Percentiles rank a stretch among this genome's conserved stretches.
Evolutionary conservation across 2,113 vertebrate species (phyloP).

Genomic region (Callionymus lyra): DNA sequence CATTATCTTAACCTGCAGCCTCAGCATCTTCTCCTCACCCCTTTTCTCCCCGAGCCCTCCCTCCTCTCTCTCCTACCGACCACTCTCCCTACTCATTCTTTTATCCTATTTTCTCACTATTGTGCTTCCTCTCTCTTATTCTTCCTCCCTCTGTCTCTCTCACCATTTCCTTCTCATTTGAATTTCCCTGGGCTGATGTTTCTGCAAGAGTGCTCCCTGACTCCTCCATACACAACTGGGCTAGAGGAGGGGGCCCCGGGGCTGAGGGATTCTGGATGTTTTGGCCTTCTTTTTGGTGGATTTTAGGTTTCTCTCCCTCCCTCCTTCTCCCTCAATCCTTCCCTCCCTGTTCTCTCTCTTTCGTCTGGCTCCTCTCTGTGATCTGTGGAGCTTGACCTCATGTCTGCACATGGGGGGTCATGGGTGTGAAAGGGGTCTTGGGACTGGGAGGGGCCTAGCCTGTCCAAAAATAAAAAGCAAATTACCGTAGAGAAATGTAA

Average conservation of each 20-base stretch:
- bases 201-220: slow-evolving; percentile 90
- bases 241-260: slow-evolving; percentile 50
- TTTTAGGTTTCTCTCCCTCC: slow-evolving; percentile 52
- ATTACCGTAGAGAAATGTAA: slow-evolving; percentile 44
- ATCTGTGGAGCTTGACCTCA: slow-evolving; percentile 72
- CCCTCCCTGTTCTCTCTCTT: slow-evolving; percentile 23
- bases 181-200: slow-evolving; percentile 92
- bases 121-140: slow-evolving; percentile 28
- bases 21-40: slow-evolving; percentile 64
- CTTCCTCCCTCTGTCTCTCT: slow-evolving; percentile 36
- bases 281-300: slow-evolving; percentile 47
- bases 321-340: slow-evolving; percentile 16
- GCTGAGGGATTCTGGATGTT: slow-evolving; percentile 56
- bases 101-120: slow-evolving; percentile 56
- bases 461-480: slow-evolving; percentile 31
- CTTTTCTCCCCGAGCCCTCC: too few species aligned
- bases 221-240: slow-evolving; percentile 54
- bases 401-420: slow-evolving; percentile 65
- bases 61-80: slow-evolving; percentile 31
- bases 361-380: slow-evolving; percentile 63
- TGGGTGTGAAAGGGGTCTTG: slow-evolving; percentile 49
- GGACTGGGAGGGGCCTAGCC: slow-evolving; percentile 32
- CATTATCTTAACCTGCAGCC: slow-evolving; percentile 72
- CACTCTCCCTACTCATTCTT: slow-evolving; percentile 54
- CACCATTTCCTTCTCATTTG: slow-evolving; percentile 71